phyloP scores from a whole-genome alignment of 2,113 vertebrate genomes.

The Aplodontia rufa region DNA sequence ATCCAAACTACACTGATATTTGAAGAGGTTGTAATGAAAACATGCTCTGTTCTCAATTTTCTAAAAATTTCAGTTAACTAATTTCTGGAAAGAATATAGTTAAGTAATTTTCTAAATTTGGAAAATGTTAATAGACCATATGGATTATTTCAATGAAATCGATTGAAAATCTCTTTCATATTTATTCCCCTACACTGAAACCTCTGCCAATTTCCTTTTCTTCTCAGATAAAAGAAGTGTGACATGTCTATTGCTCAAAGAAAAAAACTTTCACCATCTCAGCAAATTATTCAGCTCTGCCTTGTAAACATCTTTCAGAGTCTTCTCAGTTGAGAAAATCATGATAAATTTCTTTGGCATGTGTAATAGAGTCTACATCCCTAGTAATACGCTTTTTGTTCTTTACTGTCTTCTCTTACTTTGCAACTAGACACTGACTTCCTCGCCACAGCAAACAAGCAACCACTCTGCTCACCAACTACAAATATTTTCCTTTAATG shows the following conservation, averaged over 20 bases:
- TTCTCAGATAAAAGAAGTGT: background rate
- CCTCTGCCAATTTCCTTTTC: background rate
- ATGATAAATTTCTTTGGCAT: background rate
- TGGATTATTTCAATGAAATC: background rate
- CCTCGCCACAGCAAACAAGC: background rate
- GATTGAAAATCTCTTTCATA: background rate
- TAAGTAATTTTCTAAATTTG: background rate
- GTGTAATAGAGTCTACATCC: background rate
- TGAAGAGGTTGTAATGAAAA: background rate
- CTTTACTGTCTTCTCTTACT: background rate
- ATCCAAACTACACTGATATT: background rate
- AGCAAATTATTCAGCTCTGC: background rate
- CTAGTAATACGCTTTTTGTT: background rate
- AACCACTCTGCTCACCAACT: background rate
- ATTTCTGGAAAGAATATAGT: background rate
- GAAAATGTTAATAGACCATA: background rate
- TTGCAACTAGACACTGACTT: background rate
- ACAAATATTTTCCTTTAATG: background rate
- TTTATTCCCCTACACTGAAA: background rate
- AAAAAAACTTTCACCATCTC: background rate
- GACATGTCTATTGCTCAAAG: background rate
- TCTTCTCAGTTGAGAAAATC: background rate
- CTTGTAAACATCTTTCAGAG: background rate
- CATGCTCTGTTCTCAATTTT: background rate
- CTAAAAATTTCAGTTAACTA: background rate